Evolutionary conservation across 2,113 vertebrate genomes (phyloP).

Genomic region (Pheucticus melanocephalus): DNA sequence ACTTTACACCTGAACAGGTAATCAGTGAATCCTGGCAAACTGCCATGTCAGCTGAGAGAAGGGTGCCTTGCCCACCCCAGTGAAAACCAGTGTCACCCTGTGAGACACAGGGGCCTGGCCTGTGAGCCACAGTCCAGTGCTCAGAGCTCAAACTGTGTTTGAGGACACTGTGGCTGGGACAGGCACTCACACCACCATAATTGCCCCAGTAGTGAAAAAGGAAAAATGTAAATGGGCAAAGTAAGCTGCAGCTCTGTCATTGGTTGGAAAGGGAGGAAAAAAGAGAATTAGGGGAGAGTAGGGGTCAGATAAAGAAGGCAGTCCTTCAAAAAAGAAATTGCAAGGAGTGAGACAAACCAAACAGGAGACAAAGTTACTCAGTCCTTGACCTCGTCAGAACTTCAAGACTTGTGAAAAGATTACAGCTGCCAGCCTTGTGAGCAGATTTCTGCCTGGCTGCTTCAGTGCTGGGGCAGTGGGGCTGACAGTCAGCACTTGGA

Average conservation of each 20-base stretch:
- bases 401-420: not conserved
- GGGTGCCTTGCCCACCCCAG: not conserved
- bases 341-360: not conserved
- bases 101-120: not conserved
- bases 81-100: not conserved
- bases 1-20: not conserved
- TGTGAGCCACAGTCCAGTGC: not conserved
- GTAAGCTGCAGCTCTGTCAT: not conserved
- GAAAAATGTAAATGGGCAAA: not conserved
- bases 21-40: not conserved
- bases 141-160: not conserved
- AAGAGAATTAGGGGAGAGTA: too few species aligned
- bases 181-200: not conserved
- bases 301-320: not conserved
- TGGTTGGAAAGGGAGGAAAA: not conserved
- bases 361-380: not conserved
- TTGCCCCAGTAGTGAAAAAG: not conserved
- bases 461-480: not conserved
- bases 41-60: not conserved
- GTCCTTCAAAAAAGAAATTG: not conserved
- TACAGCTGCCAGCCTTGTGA: not conserved
- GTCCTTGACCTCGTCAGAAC: not conserved
- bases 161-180: not conserved
- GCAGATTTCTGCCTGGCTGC: not conserved
- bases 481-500: not conserved